phyloP scores from a whole-genome alignment of 2,113 vertebrate genomes.

The Garra rufa region DNA sequence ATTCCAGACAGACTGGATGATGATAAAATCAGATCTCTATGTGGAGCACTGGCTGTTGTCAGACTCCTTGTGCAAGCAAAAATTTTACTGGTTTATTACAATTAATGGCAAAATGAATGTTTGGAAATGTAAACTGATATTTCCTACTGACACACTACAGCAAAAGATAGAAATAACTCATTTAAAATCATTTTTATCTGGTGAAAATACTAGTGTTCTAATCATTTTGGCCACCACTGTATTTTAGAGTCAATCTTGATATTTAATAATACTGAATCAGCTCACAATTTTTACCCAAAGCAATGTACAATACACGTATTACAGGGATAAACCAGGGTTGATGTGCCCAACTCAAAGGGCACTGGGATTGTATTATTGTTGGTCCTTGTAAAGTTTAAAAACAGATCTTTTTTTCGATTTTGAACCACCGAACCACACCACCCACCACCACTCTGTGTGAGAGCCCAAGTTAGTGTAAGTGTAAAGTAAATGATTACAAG shows the following conservation, averaged over 20 bases:
- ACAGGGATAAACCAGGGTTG: not conserved
- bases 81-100: no score
- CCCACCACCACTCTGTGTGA: constrained; percentile 25
- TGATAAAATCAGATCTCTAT: no score
- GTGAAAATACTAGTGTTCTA: no score
- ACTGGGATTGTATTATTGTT: not conserved
- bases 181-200: no score
- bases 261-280: not conserved
- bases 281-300: not conserved
- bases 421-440: not conserved
- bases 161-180: no score
- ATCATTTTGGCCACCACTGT: no score
- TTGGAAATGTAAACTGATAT: no score
- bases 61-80: no score
- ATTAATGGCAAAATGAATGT: no score
- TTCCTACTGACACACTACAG: no score
- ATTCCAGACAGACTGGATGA: no score
- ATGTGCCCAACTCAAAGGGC: not conserved
- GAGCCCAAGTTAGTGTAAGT: not conserved
- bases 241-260: not conserved
- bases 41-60: no score
- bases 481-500: constrained; percentile 56
- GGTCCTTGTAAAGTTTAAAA: not conserved
- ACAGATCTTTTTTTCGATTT: not conserved
- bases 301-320: not conserved